Evolutionary conservation across 2,113 vertebrate genomes (phyloP), one percentile per base, ranked within the genome.

Genomic region (Salvator merianae): DNA sequence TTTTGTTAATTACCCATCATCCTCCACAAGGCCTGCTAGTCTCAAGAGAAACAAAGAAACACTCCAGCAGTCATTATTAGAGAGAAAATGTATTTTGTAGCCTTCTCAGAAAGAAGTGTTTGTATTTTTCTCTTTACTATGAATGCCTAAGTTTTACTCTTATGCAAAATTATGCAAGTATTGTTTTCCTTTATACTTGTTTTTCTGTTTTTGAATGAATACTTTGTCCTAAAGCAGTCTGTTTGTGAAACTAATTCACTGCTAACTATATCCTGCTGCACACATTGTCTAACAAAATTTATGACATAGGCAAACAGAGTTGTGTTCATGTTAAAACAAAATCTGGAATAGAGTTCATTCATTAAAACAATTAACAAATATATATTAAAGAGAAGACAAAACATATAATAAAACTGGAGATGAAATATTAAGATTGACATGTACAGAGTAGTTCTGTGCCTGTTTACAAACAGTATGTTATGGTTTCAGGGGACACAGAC

Each of bases 261-360:
- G 14, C 16, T 18, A 59, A 16, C 20, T 20, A 59, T 59, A 59
- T 20, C 55, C 59, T 59, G 20, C 30, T 13, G 8, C 62, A 78
- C 28, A 38, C 7, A 28, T 32, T 77, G 22, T 14, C 9, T 28
- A 34, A 36, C 62, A 22, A 26, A 12, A 36, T 14, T 53, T 36
- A 26, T 36, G 22, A 36, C 32, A 36, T 22, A 55, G 32, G 53
- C 50, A 7, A 22, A 63, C 32, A 77, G 38, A 53, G 22, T 32
- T 36, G 22, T 28, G 34, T 34, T 36, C 53, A 59, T 26, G 22
- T 13, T 59, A 62, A 87, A 87, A 83, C 38, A n/a, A 0, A 7
- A 88, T 69, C 32, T 79, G 70, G 81, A 88, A 90, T 18, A 90
- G 82, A 82, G 59, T 71, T 86, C 73, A 68, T 69, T n/a, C n/a